These are phyloP conservation scores for Eulemur rufifrons DNA, from an alignment of 2,113 vertebrate genomes.

Conservation along the genomic window DNA sequence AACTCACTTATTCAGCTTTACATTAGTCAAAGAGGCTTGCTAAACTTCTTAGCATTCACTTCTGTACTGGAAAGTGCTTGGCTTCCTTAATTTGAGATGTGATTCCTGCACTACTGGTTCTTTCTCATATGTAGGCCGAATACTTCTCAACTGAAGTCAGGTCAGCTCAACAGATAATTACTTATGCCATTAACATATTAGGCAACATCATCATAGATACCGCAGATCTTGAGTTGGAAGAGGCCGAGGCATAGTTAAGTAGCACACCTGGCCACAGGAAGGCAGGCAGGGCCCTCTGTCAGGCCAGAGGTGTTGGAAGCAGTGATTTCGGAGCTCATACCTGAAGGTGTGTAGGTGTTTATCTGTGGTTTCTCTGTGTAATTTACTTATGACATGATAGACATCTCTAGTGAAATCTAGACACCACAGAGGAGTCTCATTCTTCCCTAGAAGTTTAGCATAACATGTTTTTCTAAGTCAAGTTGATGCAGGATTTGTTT, in stretches of 20 bases:
- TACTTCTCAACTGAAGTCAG: neutral
- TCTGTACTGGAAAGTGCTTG: neutral
- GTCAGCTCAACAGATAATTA: neutral
- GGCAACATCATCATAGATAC: neutral
- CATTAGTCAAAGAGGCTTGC: rapidly evolving
- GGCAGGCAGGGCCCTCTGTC: neutral
- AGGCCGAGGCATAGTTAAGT: rapidly evolving
- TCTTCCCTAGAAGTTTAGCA: neutral
- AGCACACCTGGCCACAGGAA: rapidly evolving
- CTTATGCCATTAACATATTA: neutral
- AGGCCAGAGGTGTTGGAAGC: rapidly evolving
- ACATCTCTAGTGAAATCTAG: neutral
- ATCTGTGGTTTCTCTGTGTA: neutral
- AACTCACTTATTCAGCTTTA: rapidly evolving
- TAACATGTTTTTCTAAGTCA: neutral
- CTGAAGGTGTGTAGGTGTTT: neutral
- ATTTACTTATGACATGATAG: neutral
- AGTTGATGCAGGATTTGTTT: neutral
- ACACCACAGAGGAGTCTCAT: no score
- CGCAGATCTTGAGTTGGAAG: neutral
- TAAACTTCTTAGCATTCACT: rapidly evolving
- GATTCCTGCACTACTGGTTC: neutral
- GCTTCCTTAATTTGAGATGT: neutral
- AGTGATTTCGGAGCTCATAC: rapidly evolving
- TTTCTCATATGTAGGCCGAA: neutral